Base-by-base conservation (phyloP, 2,888 invertebrate species). In the Petrolisthes manimaculis region DNA sequence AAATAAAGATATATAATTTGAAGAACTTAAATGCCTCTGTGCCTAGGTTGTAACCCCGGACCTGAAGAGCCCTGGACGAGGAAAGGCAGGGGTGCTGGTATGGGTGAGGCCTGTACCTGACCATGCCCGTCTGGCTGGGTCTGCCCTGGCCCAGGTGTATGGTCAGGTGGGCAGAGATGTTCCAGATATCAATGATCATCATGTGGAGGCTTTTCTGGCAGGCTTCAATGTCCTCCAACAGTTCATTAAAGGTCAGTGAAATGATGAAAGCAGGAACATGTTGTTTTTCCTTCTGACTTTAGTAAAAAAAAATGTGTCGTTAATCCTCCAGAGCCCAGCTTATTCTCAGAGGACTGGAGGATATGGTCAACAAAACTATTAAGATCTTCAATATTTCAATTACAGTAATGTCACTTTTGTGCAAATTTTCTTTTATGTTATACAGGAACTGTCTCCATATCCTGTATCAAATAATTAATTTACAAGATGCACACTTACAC, bases 91-190 rank as follows among this genome's bases (percentile, higher is more conserved):
- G 0, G 94, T 94, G 0, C 93, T 99, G 3, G 92, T 99, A 0
- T 96, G 96, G 93, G 95, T 99, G 0, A 96, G 97, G 92, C 95
- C 97, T 84, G 96, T 96, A 61, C 93, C 94, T 84, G 95, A 95
- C 4, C 95, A 95, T 92, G 95, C 95, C 92, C 95, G 98, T 86
- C 94, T 98, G 14, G 99, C 99, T 9, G 99, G 98, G 2, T 96
- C 98, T 0, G 97, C 99, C 0, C 93, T 99, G 77, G 98, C 98
- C 0, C 99, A 99, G 93, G 97, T 96, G 91, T 97, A 95, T 93
- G 95, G 95, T 84, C 97, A 98, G 93, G 94, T 97, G 74, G 98
- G 98, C 8, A 94, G 96, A 91, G 94, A 94, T 84, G 94, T 95
- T 56, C 97, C 99, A 0, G 98, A 98, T 93, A 93, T 99, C 5